phyloP scores from a whole-genome alignment of 2,113 vertebrate species.

The Choloepus hoffmanni region DNA sequence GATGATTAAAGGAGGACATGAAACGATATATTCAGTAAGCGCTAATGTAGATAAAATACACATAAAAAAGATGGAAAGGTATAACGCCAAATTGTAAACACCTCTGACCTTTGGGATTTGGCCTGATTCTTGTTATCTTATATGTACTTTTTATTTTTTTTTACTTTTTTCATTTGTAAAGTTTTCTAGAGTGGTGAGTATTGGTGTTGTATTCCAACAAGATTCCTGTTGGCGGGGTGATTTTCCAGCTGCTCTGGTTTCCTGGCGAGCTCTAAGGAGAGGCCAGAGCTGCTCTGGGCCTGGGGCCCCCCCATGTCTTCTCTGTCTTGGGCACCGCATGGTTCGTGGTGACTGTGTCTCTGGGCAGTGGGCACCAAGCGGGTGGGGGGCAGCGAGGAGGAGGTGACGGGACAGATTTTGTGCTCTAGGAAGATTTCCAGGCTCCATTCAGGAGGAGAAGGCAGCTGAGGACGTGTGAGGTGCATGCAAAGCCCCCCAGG shows the following conservation, averaged over 20 bases:
- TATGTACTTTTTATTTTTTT: background rate
- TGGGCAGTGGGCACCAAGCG: background rate
- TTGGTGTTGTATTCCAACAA: background rate
- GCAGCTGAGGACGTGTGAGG: background rate
- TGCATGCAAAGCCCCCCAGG: background rate
- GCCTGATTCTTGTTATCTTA: background rate
- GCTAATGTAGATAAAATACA: background rate
- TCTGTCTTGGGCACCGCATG: background rate
- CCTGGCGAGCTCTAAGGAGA: background rate
- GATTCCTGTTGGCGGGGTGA: background rate
- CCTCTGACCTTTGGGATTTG: background rate
- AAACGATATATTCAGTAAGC: background rate
- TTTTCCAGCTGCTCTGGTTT: background rate
- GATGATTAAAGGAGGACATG: background rate
- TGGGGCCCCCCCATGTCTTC: accelerated
- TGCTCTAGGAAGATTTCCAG: background rate
- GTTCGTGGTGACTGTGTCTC: background rate
- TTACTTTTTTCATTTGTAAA: background rate
- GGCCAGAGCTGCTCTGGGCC: background rate
- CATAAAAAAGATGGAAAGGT: background rate
- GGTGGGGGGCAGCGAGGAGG: background rate
- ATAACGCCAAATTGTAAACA: accelerated
- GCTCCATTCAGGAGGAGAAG: background rate
- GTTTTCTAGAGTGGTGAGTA: background rate
- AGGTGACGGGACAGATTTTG: background rate